Evolutionary conservation across 2,113 vertebrate species (phyloP).

Genomic region (Cyprinodon brontotheroides): DNA sequence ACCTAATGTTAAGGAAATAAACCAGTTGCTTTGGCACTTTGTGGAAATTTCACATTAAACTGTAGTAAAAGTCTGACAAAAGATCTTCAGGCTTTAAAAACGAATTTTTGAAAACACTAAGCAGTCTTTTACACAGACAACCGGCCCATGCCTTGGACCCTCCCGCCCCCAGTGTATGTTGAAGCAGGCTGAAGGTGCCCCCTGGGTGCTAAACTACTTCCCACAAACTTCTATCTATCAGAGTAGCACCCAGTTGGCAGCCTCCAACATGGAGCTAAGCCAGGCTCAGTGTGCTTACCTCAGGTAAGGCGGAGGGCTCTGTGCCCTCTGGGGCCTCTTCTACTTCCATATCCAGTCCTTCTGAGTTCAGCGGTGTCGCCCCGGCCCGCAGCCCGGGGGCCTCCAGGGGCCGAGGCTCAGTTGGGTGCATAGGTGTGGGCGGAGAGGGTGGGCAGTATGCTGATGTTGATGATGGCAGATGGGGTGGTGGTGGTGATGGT

Average conservation of each 20-base stretch:
- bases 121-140: neutral
- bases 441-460: slow-evolving; percentile 67
- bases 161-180: slow-evolving; percentile 42
- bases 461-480: slow-evolving; percentile 59
- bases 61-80: too few relatives aligned
- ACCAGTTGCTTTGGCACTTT: neutral
- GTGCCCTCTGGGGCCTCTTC: slow-evolving; percentile 62
- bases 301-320: slow-evolving; percentile 62
- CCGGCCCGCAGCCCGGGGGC: slow-evolving; percentile 72
- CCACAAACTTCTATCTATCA: slow-evolving; percentile 33
- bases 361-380: slow-evolving; percentile 73
- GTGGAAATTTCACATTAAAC: neutral
- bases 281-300: slow-evolving; percentile 79
- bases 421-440: slow-evolving; percentile 64
- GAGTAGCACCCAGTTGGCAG: slow-evolving; percentile 48
- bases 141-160: slow-evolving; percentile 8
- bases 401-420: slow-evolving; percentile 70
- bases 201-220: slow-evolving; percentile 34
- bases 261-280: slow-evolving; percentile 49
- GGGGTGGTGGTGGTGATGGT: slow-evolving; percentile 19
- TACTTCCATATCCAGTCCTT: slow-evolving; percentile 68
- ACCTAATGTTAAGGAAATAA: neutral
- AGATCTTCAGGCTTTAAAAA: too few relatives aligned
- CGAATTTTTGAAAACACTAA: neutral
- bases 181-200: slow-evolving; percentile 49